phyloP scores from a whole-genome alignment of 2,113 vertebrate genomes.

The Enhydra lutris region DNA sequence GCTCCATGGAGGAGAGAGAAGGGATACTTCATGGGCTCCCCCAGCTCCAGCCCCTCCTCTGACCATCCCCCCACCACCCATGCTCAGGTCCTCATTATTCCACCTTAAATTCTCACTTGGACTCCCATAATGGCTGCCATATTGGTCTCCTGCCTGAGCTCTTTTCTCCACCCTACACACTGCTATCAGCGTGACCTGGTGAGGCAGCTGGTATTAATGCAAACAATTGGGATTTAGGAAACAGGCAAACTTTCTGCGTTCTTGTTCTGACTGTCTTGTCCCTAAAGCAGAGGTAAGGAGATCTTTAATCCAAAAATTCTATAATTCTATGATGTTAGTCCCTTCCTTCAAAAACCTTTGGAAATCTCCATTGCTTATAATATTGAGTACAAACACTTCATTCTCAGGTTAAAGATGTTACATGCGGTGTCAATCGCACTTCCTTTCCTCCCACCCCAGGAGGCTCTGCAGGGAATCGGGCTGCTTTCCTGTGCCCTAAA shows the following conservation, averaged over 20 bases:
- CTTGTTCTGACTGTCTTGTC: not conserved
- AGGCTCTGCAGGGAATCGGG: not conserved
- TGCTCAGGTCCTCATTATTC: not conserved
- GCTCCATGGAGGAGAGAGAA: not conserved
- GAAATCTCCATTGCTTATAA: not conserved
- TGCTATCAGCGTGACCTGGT: not conserved
- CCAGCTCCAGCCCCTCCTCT: not conserved
- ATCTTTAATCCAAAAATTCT: not conserved
- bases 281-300: not conserved
- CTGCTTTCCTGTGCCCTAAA: not conserved
- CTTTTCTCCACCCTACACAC: not conserved
- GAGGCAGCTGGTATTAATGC: not conserved
- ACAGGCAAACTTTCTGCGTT: not conserved
- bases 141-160: not conserved
- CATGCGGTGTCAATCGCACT: not conserved
- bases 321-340: not conserved
- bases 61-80: not conserved
- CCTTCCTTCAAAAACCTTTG: not conserved
- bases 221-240: not conserved
- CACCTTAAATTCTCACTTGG: not conserved
- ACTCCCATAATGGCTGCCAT: not conserved
- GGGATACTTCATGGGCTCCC: not conserved
- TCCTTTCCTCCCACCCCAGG: not conserved
- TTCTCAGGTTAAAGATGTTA: not conserved
- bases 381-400: not conserved